Evolutionary conservation across 1,140 invertebrate genomes (phyloP).

Genomic region (Agraylea sexmaculata): DNA sequence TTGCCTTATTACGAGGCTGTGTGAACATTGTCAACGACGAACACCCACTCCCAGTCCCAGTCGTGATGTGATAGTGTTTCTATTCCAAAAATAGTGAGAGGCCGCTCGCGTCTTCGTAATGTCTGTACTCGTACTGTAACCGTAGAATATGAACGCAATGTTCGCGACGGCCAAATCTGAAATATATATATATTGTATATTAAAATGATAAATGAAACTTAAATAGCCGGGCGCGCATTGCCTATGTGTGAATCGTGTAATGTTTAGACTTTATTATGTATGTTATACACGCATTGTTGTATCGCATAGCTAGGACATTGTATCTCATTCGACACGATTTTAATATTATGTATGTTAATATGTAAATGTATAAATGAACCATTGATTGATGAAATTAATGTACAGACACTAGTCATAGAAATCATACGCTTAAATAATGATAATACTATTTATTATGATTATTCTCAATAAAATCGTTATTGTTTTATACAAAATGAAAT

Average conservation of each 20-base stretch:
- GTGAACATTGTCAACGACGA: slow-evolving; percentile 4
- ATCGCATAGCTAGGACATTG: slow-evolving; percentile 10
- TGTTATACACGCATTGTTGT: slow-evolving; percentile 9
- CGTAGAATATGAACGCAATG: slow-evolving; percentile 5
- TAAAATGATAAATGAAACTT: slow-evolving; percentile 12
- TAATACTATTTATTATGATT: slow-evolving; percentile 21
- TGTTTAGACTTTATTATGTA: background rate
- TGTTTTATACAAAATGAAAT: slow-evolving; percentile 21
- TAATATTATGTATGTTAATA: slow-evolving; percentile 2
- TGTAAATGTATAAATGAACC: slow-evolving; percentile 5
- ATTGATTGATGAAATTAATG: slow-evolving; percentile 14
- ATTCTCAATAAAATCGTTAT: slow-evolving; percentile 19
- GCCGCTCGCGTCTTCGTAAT: too few species aligned
- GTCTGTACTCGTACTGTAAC: background rate
- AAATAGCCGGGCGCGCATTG: slow-evolving; percentile 11
- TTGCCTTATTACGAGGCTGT: slow-evolving; percentile 20
- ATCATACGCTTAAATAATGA: slow-evolving; percentile 23
- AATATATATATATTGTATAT: slow-evolving; percentile 2
- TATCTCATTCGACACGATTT: background rate
- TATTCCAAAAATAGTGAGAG: slow-evolving; percentile 19
- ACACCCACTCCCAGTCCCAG: too few species aligned
- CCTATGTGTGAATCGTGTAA: background rate
- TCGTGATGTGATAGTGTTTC: slow-evolving; percentile 15
- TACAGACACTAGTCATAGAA: slow-evolving; percentile 23
- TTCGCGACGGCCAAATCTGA: slow-evolving; percentile 5